Percentiles rank a stretch among this genome's conserved stretches.
These are phyloP conservation scores for Ciconia nigra DNA, from an alignment of 2,797 vertebrate genomes.

Conservation along the genomic window DNA sequence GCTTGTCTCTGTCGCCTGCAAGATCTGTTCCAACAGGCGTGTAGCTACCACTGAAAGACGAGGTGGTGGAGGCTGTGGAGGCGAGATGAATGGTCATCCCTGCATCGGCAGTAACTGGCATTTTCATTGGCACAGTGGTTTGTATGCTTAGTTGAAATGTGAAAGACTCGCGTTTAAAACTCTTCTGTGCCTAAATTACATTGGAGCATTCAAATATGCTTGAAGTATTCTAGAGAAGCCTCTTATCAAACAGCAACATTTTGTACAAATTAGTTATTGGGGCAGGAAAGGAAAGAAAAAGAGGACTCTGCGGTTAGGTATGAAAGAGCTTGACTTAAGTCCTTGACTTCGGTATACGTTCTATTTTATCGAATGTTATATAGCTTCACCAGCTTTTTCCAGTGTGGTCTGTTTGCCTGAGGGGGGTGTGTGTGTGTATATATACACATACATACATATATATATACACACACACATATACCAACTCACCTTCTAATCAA, in stretches of 20 bases:
- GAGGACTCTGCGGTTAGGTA: neutral
- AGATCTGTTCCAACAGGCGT: neutral
- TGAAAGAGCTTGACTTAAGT: neutral
- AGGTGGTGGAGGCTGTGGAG: neutral
- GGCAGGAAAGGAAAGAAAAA: neutral
- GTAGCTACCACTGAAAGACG: neutral
- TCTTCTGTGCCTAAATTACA: neutral
- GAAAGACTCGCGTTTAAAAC: fast-evolving
- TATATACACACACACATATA: too few species aligned
- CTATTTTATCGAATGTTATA: neutral
- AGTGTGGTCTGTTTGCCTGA: neutral
- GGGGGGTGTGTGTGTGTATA: neutral
- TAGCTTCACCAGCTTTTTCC: neutral
- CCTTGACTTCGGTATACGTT: neutral
- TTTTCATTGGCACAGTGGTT: neutral
- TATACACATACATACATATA: too few species aligned
- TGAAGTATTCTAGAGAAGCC: neutral
- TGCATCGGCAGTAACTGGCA: too few species aligned
- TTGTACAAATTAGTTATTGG: neutral
- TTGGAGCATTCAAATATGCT: neutral
- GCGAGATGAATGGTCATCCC: neutral
- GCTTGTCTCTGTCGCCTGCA: neutral
- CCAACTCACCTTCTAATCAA: neutral
- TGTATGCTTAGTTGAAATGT: neutral
- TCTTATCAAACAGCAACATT: neutral